A percentile compares a stretch with the other conserved stretches of the same genome.
Evolutionary conservation across 2,113 vertebrate genomes (phyloP).

Genomic region (Oreochromis niloticus): DNA sequence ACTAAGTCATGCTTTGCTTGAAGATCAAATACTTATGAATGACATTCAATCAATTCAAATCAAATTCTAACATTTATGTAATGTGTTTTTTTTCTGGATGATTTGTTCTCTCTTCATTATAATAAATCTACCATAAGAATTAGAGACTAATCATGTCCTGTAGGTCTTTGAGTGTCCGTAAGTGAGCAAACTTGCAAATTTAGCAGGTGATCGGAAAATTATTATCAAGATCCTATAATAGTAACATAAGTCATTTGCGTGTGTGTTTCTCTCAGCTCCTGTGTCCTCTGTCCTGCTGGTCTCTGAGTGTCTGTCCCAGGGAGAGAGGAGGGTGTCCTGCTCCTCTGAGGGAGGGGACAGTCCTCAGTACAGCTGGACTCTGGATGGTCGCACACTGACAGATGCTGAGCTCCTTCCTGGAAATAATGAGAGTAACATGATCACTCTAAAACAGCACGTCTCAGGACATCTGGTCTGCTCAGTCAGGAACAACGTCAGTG

Average conservation of each 20-base stretch:
- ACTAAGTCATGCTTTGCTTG: background rate
- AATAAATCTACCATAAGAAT: background rate
- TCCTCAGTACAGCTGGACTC: too few species aligned
- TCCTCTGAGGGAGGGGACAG: too few species aligned
- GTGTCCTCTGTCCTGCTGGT: too few species aligned
- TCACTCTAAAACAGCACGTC: too few species aligned
- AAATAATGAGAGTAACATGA: too few species aligned
- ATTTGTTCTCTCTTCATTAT: background rate
- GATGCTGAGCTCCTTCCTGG: too few species aligned
- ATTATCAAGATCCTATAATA: background rate
- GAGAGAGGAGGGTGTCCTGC: too few species aligned
- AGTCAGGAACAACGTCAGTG: too few species aligned
- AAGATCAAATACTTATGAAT: background rate
- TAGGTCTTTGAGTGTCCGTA: background rate
- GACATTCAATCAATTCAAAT: accelerated
- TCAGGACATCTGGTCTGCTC: too few species aligned
- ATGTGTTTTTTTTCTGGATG: background rate
- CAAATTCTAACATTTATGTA: background rate
- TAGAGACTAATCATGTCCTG: background rate
- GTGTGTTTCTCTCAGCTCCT: too few species aligned
- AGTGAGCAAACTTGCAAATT: background rate
- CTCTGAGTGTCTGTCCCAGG: too few species aligned
- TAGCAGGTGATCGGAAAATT: background rate
- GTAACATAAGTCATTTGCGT: accelerated
- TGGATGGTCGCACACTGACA: too few species aligned